Evolutionary conservation across 64 coral and sea anemone species (phyloP), one percentile per base, ranked within the genome.

Genomic region (Dendrophyllia cribrosa): DNA sequence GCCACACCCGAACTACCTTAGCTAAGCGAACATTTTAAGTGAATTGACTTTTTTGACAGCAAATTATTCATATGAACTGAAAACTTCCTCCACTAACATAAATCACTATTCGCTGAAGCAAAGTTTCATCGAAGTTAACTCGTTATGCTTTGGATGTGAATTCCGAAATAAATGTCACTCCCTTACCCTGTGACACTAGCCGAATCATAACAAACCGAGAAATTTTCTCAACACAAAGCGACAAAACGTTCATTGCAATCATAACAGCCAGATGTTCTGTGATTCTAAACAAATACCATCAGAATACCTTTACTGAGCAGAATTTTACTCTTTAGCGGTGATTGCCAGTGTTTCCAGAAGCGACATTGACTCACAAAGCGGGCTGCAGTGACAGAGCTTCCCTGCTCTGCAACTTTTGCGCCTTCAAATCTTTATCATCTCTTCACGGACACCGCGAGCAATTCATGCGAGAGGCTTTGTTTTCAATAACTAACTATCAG

Each of bases 241-340:
- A 43, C 21, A 60, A 79, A 79, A 77, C n/a, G 22, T 43, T 34
- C 77, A 60, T 23, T 60, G 55, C 77, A 59, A 23, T 79, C 55
- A 16, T 59, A 56, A 79, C 52, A 79, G 77, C 59, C 77, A 79
- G 52, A 52, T 77, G 75, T 60, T 79, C 48, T 43, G 5, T 21
- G 14, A 79, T 24, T 79, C 55, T 79, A 79, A 59, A 79, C 21
- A 79, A 79, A 79, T 79, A 79, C 55, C 56, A 59, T 56, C 77
- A 43, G 13, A 79, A 79, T 79, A 79, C 77, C 77, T 59, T 59
- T 16, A 79, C 52, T 59, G 77, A 59, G 4, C 20, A 61, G 77
- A 59, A 79, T 16, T 79, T 60, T 52, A 34, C 16, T 3, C 72
- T 75, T 50, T 20, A 24, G 9, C 56, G 10, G 52, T 6, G 52